Evolutionary conservation across 2,888 invertebrate genomes (phyloP), one percentile per base, ranked within the genome.

Genomic region (Ecliptopera silaceata): DNA sequence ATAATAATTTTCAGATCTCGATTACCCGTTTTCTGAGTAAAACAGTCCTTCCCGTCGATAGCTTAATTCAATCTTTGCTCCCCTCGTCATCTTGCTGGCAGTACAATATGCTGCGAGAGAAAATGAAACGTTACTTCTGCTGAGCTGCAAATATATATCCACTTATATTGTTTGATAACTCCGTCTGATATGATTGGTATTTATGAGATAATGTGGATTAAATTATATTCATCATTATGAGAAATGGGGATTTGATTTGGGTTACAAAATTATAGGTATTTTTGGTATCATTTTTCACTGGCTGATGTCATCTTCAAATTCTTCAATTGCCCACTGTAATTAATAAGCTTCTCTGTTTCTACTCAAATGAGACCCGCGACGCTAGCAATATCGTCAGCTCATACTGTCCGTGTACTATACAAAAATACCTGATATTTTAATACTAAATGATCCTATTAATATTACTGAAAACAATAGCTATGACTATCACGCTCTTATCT

Each of bases 31-130:
- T 52, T 48, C 32, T 20, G n/a, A 10, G 34, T 57, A n/a, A 57
- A 76, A 69, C 73, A 73, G 69, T 70, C 74, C 69, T 74, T 74
- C 75, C 71, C 78, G 76, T 77, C 80, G 82, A 88, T 87, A 84
- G 84, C 79, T 85, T 88, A 88, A 88, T 88, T 88, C 86, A 84
- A 88, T 88, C 82, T 82, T 75, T 67, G 74, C 77, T 80, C 84
- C 88, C 88, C 84, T 82, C 82, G 77, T 86, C 84, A 82, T 80
- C 74, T 72, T 69, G 61, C 59, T 63, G 62, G 61, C 61, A 61
- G 59, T 59, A 76, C 80, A 81, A 82, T 84, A 84, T 79, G 83
- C 74, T 79, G 65, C 68, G 70, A 71, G 75, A 72, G 75, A 77
- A 81, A 80, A 85, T 82, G 75, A 79, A 74, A 78, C 71, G 69